These are phyloP conservation scores for Orientallactaga sibirica DNA, from an alignment of 2,797 vertebrate species.

Conservation along the genomic window DNA sequence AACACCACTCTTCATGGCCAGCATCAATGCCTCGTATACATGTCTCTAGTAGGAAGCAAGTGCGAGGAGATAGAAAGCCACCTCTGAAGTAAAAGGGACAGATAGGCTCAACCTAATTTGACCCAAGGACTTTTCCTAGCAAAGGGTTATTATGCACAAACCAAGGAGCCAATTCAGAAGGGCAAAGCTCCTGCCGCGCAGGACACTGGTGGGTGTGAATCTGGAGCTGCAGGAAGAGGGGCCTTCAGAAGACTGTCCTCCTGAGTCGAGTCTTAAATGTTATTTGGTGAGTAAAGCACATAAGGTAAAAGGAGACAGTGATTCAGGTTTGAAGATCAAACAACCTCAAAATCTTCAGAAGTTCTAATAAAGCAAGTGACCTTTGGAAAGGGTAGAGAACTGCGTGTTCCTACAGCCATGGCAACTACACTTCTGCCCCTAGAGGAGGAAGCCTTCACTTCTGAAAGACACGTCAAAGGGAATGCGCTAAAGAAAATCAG, in stretches of 20 bases:
- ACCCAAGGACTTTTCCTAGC: background rate
- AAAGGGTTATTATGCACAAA: background rate
- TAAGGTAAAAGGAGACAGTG: background rate
- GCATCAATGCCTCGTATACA: background rate
- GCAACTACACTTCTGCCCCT: background rate
- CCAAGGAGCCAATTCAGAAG: background rate
- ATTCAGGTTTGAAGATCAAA: background rate
- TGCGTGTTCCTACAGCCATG: background rate
- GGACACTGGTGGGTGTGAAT: background rate
- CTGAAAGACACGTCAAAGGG: background rate
- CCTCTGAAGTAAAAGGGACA: background rate
- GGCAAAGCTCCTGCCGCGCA: background rate
- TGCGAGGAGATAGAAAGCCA: background rate
- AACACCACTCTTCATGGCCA: background rate
- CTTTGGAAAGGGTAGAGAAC: background rate
- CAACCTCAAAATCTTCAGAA: background rate
- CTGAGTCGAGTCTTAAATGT: background rate
- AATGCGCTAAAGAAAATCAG: background rate
- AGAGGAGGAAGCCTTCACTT: background rate
- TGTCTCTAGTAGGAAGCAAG: background rate
- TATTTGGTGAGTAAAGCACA: background rate
- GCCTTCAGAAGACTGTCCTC: background rate
- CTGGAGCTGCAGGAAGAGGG: background rate
- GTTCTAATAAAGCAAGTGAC: background rate
- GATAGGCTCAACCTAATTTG: background rate